phyloP scores from a whole-genome alignment of 2,113 vertebrate genomes.

The Hemichromis elongatus region DNA sequence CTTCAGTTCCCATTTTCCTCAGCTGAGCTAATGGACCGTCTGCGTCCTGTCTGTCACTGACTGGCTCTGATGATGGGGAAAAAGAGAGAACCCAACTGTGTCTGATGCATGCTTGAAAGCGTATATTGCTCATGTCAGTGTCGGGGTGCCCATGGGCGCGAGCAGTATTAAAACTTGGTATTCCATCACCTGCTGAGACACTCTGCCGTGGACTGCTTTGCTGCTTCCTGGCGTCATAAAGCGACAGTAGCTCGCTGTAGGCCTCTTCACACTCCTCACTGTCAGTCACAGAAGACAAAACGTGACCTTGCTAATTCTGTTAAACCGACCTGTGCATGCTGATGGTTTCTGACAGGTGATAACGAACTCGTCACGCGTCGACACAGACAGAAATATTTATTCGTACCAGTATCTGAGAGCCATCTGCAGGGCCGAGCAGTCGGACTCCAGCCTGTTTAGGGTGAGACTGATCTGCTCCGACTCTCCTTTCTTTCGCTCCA shows the following conservation, averaged over 20 bases:
- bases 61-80: slow-evolving; percentile 14
- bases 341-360: background rate
- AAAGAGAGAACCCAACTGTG: background rate
- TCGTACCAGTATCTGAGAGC: slow-evolving; percentile 82
- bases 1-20: slow-evolving; percentile 38
- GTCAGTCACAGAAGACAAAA: slow-evolving; percentile 46
- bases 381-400: background rate
- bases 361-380: background rate
- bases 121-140: background rate
- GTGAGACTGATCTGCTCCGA: slow-evolving; percentile 77
- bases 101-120: background rate
- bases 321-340: background rate
- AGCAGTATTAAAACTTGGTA: background rate
- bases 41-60: background rate
- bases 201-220: slow-evolving; percentile 34
- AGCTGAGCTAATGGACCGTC: slow-evolving; percentile 7
- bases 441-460: slow-evolving; percentile 75
- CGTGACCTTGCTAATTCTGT: background rate
- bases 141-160: background rate
- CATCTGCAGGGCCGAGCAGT: slow-evolving; percentile 78
- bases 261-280: slow-evolving; percentile 83
- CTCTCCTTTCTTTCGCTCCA: slow-evolving; percentile 77
- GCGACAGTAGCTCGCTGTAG: slow-evolving; percentile 72
- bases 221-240: slow-evolving; percentile 53
- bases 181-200: slow-evolving; percentile 52